Conservation (phyloP, 35 echinoderm and acorn worm species). For the Lytechinus pictus region DNA sequence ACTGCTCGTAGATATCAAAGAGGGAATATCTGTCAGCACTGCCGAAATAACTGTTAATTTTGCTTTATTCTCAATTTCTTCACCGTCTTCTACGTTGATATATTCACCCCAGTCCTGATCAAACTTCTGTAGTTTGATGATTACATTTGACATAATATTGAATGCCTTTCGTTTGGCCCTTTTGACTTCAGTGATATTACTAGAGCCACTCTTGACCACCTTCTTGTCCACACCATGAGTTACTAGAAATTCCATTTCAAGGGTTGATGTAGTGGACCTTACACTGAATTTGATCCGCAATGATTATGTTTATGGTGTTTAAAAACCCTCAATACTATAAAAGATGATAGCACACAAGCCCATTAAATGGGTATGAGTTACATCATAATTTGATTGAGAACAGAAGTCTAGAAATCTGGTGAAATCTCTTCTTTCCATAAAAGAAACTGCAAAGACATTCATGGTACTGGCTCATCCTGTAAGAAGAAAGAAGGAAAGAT, state of each 20-base stretch:
- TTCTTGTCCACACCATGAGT: background rate
- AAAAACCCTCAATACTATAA: background rate
- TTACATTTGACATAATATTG: background rate
- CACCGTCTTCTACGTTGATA: background rate
- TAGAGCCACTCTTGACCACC: background rate
- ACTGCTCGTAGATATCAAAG: background rate
- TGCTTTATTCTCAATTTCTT: background rate
- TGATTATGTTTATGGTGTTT: background rate
- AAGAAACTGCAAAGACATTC: conserved; percentile 12
- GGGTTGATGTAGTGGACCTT: background rate
- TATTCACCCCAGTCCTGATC: background rate
- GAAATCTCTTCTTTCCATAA: background rate
- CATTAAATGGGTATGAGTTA: background rate
- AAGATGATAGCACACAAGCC: background rate
- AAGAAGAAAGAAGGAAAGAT: background rate
- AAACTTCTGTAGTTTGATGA: background rate
- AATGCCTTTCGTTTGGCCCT: background rate
- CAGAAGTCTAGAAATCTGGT: background rate
- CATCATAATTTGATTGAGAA: background rate
- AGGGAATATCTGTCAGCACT: background rate
- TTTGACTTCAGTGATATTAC: background rate
- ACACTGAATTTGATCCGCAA: background rate
- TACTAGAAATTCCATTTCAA: background rate
- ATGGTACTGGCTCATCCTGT: background rate
- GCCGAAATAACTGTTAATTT: background rate